Percentiles rank a stretch among this genome's conserved stretches.
phyloP scores from a whole-genome alignment of 2,113 vertebrate genomes.

The Hippolais icterina region DNA sequence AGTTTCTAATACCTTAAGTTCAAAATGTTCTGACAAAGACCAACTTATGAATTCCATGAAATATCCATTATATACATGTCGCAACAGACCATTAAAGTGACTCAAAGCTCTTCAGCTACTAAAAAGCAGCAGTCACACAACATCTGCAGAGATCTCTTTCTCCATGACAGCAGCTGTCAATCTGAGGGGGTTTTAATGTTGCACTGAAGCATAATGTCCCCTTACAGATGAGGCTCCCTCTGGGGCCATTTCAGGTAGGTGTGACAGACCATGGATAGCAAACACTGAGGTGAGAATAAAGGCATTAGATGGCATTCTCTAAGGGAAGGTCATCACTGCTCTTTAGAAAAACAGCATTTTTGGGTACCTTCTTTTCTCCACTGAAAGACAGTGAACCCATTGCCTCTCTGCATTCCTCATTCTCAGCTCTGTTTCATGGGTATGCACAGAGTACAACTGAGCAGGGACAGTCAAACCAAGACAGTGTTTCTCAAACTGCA shows the following conservation, averaged over 20 bases:
- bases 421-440: not conserved
- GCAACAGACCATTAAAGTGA: not conserved
- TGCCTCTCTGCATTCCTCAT: not conserved
- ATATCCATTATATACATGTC: not conserved
- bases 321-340: not conserved
- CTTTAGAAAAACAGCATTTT: not conserved
- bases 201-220: not conserved
- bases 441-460: not conserved
- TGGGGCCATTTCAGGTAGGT: not conserved
- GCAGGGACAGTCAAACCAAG: not conserved
- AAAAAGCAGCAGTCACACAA: not conserved
- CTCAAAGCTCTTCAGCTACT: not conserved
- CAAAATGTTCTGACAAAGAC: slow-evolving; percentile 6
- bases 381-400: not conserved
- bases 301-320: not conserved
- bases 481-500: not conserved
- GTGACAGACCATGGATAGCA: not conserved
- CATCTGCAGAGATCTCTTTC: not conserved
- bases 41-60: not conserved
- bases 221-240: not conserved
- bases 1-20: not conserved
- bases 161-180: not conserved
- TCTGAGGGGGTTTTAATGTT: not conserved
- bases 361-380: not conserved
- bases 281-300: not conserved